phyloP scores from a whole-genome alignment of 2,797 vertebrate genomes.

The Parotocinclus haroldoi region DNA sequence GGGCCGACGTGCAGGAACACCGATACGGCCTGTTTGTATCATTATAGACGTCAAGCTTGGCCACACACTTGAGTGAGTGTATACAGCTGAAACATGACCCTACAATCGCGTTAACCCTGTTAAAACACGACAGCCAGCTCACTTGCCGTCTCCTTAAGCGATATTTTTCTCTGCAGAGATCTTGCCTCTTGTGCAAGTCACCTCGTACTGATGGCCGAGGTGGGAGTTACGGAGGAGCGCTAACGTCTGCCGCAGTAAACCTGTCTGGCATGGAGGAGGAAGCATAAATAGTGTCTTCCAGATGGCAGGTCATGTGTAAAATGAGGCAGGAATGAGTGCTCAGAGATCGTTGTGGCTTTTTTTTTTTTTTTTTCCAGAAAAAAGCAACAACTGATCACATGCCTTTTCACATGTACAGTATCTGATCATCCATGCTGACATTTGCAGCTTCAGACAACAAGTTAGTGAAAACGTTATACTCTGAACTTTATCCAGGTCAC shows the following conservation, averaged over 20 bases:
- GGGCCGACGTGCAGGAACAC: background rate
- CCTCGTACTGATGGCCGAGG: background rate
- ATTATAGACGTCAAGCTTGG: too few species aligned
- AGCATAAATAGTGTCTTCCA: conserved; percentile 4
- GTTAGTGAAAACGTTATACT: too few species aligned
- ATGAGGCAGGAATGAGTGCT: background rate
- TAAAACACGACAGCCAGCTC: background rate
- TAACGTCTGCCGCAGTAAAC: background rate
- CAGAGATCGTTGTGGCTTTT: too few species aligned
- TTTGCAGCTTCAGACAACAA: too few species aligned
- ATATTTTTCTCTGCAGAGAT: conserved; percentile 2
- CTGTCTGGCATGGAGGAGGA: background rate
- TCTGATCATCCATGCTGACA: too few species aligned
- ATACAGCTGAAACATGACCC: conserved; percentile 11
- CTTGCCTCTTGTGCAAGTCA: background rate
- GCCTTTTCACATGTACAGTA: too few species aligned
- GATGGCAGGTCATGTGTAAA: background rate
- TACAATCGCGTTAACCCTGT: background rate
- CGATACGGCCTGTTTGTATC: too few species aligned
- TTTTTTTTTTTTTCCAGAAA: too few species aligned
- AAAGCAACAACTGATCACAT: too few species aligned
- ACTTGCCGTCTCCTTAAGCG: too few species aligned
- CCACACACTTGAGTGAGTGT: background rate
- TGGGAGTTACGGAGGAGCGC: background rate
- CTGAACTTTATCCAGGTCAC: too few species aligned